Conservation (phyloP, 2,113 vertebrate species). For the Ceratotherium simum region DNA sequence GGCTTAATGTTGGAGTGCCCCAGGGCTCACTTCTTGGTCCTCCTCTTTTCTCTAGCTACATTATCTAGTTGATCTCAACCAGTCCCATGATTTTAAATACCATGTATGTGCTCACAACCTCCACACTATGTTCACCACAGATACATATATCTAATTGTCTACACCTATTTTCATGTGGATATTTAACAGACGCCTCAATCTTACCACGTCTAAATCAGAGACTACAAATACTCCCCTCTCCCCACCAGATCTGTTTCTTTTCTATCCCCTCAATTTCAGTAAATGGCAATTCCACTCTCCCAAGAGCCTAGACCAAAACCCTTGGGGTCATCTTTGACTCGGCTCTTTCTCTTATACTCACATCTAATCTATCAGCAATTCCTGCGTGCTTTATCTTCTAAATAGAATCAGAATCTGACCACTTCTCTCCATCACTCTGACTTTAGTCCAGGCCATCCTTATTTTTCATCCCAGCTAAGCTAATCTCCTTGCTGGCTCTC, state of each 20-base stretch:
- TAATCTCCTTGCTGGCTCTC: not conserved
- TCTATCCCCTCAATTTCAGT: not conserved
- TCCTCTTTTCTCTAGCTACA: not conserved
- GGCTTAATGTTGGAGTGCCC: not conserved
- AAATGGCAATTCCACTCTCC: not conserved
- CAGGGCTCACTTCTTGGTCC: not conserved
- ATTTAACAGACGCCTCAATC: not conserved
- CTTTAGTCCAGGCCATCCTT: not conserved
- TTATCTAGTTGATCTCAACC: not conserved
- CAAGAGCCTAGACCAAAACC: not conserved
- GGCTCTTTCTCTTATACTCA: not conserved
- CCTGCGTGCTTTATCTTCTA: not conserved
- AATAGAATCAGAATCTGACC: not conserved
- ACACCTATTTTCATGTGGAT: not conserved
- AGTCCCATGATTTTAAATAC: not conserved
- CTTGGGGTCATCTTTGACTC: not conserved
- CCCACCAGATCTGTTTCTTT: not conserved
- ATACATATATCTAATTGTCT: not conserved
- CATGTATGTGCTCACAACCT: not conserved
- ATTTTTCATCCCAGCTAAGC: not conserved
- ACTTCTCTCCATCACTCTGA: not conserved
- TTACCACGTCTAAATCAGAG: not conserved
- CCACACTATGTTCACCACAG: not conserved
- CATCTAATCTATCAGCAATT: not conserved
- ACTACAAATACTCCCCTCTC: not conserved